Evolutionary conservation across 2,888 invertebrate species (phyloP).

Genomic region (Panorpa germanica): DNA sequence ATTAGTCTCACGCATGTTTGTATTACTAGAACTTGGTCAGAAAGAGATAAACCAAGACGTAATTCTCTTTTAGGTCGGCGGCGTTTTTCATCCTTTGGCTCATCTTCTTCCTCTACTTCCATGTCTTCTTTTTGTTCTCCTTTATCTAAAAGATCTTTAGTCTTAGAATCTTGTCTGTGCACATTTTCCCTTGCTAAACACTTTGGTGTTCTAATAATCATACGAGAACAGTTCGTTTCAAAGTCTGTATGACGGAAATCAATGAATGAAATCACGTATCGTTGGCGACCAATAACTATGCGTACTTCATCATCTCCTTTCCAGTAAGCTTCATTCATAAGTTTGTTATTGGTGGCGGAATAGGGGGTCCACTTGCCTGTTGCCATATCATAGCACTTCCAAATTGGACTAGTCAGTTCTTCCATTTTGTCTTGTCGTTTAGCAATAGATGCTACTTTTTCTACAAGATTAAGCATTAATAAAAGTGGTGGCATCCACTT

Average conservation of each 20-base stretch:
- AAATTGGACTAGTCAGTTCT: conserved; percentile 34
- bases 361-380: conserved; percentile 65
- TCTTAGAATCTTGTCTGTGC: no score
- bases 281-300: conserved; percentile 51
- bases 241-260: no score
- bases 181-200: no score
- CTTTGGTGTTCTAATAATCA: no score
- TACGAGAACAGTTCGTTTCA: no score
- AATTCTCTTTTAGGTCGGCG: no score
- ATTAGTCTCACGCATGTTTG: conserved; percentile 46
- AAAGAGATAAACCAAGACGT: no score
- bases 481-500: conserved; percentile 61
- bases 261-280: conserved; percentile 65
- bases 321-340: conserved; percentile 62
- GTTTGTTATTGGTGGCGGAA: conserved; percentile 46
- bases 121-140: no score
- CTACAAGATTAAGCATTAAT: conserved; percentile 54
- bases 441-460: conserved; percentile 51
- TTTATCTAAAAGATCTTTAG: no score
- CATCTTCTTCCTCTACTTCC: no score
- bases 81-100: no score
- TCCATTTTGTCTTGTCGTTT: conserved; percentile 45
- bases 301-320: conserved; percentile 46
- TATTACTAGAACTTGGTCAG: no score
- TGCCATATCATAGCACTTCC: conserved; percentile 76